phyloP scores from a whole-genome alignment of 2,888 invertebrate species.

The Diaperis boleti region DNA sequence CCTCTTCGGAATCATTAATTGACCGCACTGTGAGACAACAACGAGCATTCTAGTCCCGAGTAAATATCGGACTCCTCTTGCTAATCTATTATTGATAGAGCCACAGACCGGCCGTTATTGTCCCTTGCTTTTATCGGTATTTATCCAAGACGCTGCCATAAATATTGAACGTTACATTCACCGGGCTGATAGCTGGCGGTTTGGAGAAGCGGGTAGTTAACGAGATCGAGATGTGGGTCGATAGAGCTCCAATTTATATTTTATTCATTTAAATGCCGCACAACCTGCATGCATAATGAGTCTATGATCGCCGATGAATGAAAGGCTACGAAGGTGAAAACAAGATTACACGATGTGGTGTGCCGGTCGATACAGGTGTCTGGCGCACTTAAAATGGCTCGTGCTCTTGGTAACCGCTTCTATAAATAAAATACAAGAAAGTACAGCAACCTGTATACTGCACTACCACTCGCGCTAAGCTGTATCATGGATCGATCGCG shows the following conservation, averaged over 20 bases:
- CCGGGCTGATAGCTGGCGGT: constrained; percentile 3
- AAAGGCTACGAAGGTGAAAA: constrained; percentile 29
- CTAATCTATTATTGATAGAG: constrained; percentile 15
- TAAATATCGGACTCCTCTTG: not conserved
- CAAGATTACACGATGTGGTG: constrained; percentile 11
- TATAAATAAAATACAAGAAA: constrained; percentile 31
- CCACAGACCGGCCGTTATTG: constrained; percentile 9
- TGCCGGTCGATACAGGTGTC: constrained; percentile 24
- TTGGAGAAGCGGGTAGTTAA: not conserved
- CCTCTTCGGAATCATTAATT: too few species aligned
- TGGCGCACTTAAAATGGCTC: constrained; percentile 33
- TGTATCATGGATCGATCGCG: constrained; percentile 15
- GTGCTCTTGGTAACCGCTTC: constrained; percentile 32
- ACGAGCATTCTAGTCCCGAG: too few species aligned
- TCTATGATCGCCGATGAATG: constrained; percentile 7
- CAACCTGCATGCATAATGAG: constrained; percentile 2
- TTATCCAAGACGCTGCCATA: constrained; percentile 19
- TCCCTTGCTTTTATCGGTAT: constrained; percentile 22
- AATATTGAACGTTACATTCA: constrained; percentile 10
- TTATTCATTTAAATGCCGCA: not conserved
- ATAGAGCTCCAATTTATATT: too few species aligned
- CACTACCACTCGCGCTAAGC: constrained; percentile 14
- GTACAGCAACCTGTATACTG: constrained; percentile 29
- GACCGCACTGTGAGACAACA: too few species aligned
- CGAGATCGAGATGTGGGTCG: constrained; percentile 17